Evolutionary conservation across 2,797 vertebrate genomes (phyloP), one percentile per base, ranked within the genome.

Genomic region (Muscicapa striata): DNA sequence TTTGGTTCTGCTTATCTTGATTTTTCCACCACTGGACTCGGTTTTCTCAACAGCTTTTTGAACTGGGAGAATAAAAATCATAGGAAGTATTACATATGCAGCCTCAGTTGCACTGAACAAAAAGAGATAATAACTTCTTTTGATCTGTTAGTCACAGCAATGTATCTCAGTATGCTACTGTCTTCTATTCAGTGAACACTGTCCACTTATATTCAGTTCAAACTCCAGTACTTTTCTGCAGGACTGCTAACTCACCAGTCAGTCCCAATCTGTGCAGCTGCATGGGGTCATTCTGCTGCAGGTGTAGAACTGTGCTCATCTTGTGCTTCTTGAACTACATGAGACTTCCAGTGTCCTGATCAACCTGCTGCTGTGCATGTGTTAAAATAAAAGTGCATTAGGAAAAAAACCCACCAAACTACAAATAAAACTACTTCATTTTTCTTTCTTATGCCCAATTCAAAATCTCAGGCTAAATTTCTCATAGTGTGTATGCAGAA

Each of bases 401-500:
- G 55, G 11, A 16, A 43, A 5, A 40, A 30, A 30, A 6, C 0
- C 7, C 12, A 18, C 2, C 14, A 80, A 80, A 32, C 1, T 5
- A 26, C 15, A 22, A 5, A 45, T 10, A 61, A 52, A 55, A 15
- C 1, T 6, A 23, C 22, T 13, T 34, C 0, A 13, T 76, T 49
- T 81, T 68, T 21, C 8, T 10, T 61, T 22, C 34, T 64, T 5
- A 13, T 43, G 13, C 9, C 38, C 13, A 21, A 23, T 73, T 73
- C 34, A 77, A 64, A 86, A 64, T 21, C 46, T 69, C 32, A 16
- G 11, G 20, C 7, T 61, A 26, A 59, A 64, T 52, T 88, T 61
- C 15, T 52, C 17, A 55, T 30, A 4, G 8, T 30, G 6, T 46
- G 17, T 64, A 13, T 52, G 38, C 3, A 79, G 41, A 64, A 83